These are phyloP conservation scores for Drosophila suboccidentalis DNA, from an alignment of 2,888 invertebrate species.

Conservation along the genomic window DNA sequence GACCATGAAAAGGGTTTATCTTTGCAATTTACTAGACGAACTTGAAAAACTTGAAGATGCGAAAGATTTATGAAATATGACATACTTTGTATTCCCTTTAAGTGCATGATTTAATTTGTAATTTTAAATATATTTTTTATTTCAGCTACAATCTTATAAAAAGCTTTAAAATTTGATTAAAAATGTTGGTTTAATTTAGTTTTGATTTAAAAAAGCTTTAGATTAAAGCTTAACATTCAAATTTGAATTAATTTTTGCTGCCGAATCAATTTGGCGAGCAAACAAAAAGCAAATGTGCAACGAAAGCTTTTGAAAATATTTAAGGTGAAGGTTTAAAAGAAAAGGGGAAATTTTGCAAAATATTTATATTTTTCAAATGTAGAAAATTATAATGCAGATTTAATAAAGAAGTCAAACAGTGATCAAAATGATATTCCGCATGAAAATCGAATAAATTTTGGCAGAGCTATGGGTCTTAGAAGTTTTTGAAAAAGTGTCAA, in stretches of 20 bases:
- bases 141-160: too few relatives aligned
- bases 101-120: too few relatives aligned
- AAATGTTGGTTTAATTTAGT: too few relatives aligned
- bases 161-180: too few relatives aligned
- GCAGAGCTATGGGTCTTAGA: neutral
- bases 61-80: neutral
- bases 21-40: conserved; percentile 17
- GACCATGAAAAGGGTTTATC: conserved; percentile 76
- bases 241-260: neutral
- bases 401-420: neutral
- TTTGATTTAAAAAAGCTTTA: too few relatives aligned
- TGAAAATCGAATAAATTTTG: neutral
- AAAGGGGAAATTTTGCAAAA: too few relatives aligned
- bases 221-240: too few relatives aligned
- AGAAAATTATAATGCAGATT: too few relatives aligned
- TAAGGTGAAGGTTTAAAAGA: too few relatives aligned
- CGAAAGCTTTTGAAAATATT: too few relatives aligned
- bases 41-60: neutral
- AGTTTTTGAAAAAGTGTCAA: neutral
- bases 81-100: conserved; percentile 16
- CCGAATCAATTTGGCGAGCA: neutral
- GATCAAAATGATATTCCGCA: neutral
- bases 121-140: too few relatives aligned
- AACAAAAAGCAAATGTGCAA: neutral
- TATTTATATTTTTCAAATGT: too few relatives aligned